Conservation (phyloP, 2,113 vertebrate species). For the Oryzias celebensis region DNA sequence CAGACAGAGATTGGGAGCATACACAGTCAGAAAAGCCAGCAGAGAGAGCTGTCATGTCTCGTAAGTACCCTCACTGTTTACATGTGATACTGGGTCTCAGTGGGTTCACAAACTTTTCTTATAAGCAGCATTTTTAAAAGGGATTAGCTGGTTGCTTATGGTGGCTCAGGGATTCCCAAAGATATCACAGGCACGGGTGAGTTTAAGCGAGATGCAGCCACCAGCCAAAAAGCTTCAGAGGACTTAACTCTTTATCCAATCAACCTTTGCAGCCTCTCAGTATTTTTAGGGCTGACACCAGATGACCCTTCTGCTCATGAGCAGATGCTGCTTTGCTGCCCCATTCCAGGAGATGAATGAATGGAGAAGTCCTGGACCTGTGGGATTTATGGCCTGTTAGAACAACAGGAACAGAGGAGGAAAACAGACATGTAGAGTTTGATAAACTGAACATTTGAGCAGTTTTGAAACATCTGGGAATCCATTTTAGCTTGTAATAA, state of each 20-base stretch:
- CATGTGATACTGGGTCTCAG: conserved; percentile 5
- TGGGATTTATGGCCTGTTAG: conserved; percentile 58
- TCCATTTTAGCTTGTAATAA: conserved; percentile 60
- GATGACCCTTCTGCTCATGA: conserved; percentile 43
- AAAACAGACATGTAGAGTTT: conserved; percentile 45
- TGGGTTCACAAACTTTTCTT: conserved; percentile 17
- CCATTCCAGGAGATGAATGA: conserved; percentile 36
- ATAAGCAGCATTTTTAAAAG: conserved; percentile 47
- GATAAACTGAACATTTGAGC: conserved; percentile 33
- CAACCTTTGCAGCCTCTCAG: conserved; percentile 34
- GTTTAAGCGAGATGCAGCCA: conserved; percentile 38
- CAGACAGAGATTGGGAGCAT: conserved; percentile 81
- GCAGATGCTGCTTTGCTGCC: conserved; percentile 40
- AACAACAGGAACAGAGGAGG: conserved; percentile 41
- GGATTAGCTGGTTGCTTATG: conserved; percentile 17
- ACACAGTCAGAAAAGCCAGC: conserved; percentile 76
- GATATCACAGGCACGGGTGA: conserved; percentile 25
- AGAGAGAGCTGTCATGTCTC: conserved; percentile 62
- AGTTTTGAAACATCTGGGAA: conserved; percentile 68
- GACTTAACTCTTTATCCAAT: conserved; percentile 20
- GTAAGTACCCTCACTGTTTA: conserved; percentile 64
- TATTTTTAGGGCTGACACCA: conserved; percentile 66
- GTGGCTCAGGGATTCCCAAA: conserved; percentile 52
- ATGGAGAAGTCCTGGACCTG: conserved; percentile 45
- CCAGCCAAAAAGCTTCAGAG: conserved; percentile 5